Conservation (phyloP, 1,140 invertebrate genomes). For the Brachionus manjavacas region DNA sequence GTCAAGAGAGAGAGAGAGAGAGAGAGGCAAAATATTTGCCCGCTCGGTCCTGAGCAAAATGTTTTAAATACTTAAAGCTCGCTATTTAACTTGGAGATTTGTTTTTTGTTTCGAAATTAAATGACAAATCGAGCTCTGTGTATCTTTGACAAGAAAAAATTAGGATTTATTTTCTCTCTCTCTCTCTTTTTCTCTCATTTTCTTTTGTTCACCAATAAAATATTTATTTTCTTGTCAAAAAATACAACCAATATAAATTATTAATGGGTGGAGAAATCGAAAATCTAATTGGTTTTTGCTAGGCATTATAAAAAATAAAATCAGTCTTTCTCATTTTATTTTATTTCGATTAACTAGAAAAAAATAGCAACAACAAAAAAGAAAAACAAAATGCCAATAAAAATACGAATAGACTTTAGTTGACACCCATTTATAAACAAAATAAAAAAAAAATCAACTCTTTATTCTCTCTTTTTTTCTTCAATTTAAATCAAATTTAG, state of each 20-base stretch:
- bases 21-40: background rate
- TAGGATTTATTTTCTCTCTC: background rate
- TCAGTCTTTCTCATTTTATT: background rate
- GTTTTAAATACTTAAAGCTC: background rate
- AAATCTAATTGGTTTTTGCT: slow-evolving; percentile 23
- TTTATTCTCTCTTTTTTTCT: background rate
- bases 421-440: background rate
- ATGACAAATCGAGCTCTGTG: background rate
- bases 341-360: background rate
- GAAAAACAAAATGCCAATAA: background rate
- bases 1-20: background rate
- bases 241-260: slow-evolving; percentile 8
- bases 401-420: background rate
- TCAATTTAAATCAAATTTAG: background rate
- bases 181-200: background rate
- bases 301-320: background rate
- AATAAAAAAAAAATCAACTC: background rate
- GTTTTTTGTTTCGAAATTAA: background rate
- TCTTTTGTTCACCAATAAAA: slow-evolving; percentile 14
- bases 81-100: background rate
- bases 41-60: background rate
- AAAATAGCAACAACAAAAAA: background rate
- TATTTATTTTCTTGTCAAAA: slow-evolving; percentile 17
- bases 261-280: slow-evolving; percentile 26
- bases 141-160: background rate